Base-by-base conservation (phyloP, 2,797 vertebrate genomes). In the Prunella strophiata region DNA sequence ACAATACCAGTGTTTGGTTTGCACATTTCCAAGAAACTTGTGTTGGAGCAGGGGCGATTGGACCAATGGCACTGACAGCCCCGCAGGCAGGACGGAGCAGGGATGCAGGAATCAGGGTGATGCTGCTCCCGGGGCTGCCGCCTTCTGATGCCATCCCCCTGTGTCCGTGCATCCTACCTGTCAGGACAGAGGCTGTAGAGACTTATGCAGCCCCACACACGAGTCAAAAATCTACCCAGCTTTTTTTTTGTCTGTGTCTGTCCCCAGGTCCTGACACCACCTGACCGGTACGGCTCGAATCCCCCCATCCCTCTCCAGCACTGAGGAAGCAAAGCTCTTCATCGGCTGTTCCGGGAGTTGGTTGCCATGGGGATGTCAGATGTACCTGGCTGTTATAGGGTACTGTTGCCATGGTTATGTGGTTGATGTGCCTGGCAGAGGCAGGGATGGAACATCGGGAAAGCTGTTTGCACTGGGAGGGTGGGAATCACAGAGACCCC, bases 331-430 rank as follows among this genome's bases (percentile, higher is more conserved):
- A 3, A 82, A 66, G 88, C 71, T 71, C 79, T 76, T 67, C 63
- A 38, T 43, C 3, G 36, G 67, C 87, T 96, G 89, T 93, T 94
- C 43, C 0, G 61, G 75, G 75, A 94, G 45, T 27, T 1, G 3
- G 95, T 96, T 95, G 91, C 91, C 75, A 95, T 93, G 91, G 89
- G 54, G 85, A 96, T 91, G 95, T 96, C 91, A 92, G 89, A 96
- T 91, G 75, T 89, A 96, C 95, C 94, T 96, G 94, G 82, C 91
- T 96, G 96, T 92, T 83, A 94, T 65, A 83, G 94, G 85, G 91
- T 78, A 92, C 57, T 38, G 95, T 96, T 96, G 85, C 87, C 85
- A 93, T 93, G 91, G 96, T 73, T 79, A 93, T 32, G 10, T 0
- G 0, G 61, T 96, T 96, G 67, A 94, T 92, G 84, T 92, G 86